Percentiles rank a stretch among this genome's conserved stretches.
These are phyloP conservation scores for Megamerina dolium DNA, from an alignment of 2,888 invertebrate species.

Conservation along the genomic window DNA sequence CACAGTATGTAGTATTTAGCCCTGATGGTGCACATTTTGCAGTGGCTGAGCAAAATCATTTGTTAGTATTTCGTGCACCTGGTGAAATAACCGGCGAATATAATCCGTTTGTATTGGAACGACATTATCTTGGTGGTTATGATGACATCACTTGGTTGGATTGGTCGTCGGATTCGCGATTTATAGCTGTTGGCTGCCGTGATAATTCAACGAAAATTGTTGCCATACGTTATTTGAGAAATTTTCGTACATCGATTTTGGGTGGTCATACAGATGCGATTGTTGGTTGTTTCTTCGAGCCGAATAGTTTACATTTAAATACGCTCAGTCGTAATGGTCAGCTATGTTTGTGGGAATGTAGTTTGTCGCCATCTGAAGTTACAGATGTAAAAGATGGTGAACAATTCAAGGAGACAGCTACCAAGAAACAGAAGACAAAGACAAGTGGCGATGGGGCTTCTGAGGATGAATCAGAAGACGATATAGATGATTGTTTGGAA, in stretches of 20 bases:
- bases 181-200: slow-evolving; percentile 84
- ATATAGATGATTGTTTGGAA: slow-evolving; percentile 50
- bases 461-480: slow-evolving; percentile 65
- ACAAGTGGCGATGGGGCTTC: slow-evolving; percentile 44
- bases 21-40: slow-evolving; percentile 92
- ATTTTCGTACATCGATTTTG: slow-evolving; percentile 70
- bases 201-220: slow-evolving; percentile 85
- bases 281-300: slow-evolving; percentile 83
- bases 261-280: slow-evolving; percentile 82
- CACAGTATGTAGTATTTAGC: slow-evolving; percentile 79
- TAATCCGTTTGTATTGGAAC: slow-evolving; percentile 80
- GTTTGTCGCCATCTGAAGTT: slow-evolving; percentile 65
- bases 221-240: slow-evolving; percentile 65
- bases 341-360: slow-evolving; percentile 73
- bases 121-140: slow-evolving; percentile 73
- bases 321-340: slow-evolving; percentile 81
- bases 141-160: slow-evolving; percentile 82
- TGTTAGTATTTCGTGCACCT: slow-evolving; percentile 82
- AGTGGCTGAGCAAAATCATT: slow-evolving; percentile 78
- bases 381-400: slow-evolving; percentile 7
- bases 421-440: slow-evolving; percentile 14
- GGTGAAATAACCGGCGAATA: slow-evolving; percentile 73
- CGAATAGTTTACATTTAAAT: slow-evolving; percentile 74
- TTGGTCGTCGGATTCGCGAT: slow-evolving; percentile 88
- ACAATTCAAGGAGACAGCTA: slow-evolving; percentile 1